Evolutionary conservation across 2,888 invertebrate genomes (phyloP).

Genomic region (Tiphia femorata): DNA sequence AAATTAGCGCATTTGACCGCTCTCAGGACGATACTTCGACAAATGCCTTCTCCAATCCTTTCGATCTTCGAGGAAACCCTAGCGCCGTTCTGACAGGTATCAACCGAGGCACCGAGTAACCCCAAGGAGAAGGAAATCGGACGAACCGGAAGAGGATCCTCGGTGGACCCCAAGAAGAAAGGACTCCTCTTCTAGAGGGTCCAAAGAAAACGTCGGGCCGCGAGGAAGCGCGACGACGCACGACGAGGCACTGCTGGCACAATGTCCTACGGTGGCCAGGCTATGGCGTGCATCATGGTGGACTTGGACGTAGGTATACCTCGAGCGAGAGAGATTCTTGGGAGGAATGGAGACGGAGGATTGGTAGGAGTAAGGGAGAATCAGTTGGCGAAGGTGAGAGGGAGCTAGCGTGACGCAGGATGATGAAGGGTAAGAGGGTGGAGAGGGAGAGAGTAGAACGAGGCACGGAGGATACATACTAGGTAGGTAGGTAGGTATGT

Average conservation of each 20-base stretch:
- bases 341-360: slow-evolving; percentile 24
- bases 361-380: slow-evolving; percentile 10
- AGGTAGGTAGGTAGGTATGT: slow-evolving; percentile 67
- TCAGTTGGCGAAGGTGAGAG: not conserved
- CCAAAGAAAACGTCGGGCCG: too few relatives aligned
- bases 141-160: too few relatives aligned
- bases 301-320: slow-evolving; percentile 43
- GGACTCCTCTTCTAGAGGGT: too few relatives aligned
- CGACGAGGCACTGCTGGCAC: slow-evolving; percentile 43
- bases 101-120: too few relatives aligned
- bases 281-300: slow-evolving; percentile 55
- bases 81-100: too few relatives aligned
- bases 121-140: too few relatives aligned
- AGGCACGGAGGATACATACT: slow-evolving; percentile 43
- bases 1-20: too few relatives aligned
- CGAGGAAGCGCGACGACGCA: slow-evolving; percentile 35
- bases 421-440: not conserved
- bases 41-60: too few relatives aligned
- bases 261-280: slow-evolving; percentile 43
- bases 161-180: too few relatives aligned
- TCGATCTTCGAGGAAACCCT: too few relatives aligned
- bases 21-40: too few relatives aligned
- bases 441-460: slow-evolving; percentile 24
- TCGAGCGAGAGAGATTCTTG: slow-evolving; percentile 24
- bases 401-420: not conserved